Evolutionary conservation across 2,888 invertebrate genomes (phyloP), one percentile per base, ranked within the genome.

Genomic region (Argyra leucocephala): DNA sequence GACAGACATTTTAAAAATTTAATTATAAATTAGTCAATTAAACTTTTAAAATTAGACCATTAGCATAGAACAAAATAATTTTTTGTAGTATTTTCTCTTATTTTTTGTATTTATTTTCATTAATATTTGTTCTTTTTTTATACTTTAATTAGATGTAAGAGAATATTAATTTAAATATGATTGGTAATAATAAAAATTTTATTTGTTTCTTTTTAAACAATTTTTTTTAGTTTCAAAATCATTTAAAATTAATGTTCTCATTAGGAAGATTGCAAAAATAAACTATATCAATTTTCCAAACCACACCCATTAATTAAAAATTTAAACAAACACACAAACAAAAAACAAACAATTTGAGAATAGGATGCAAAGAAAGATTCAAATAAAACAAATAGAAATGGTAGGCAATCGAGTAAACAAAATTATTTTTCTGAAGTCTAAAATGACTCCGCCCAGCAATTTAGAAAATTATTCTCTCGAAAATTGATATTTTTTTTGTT

Each of bases 21-120:
- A 48, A 48, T 48, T 48, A 48, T 48, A 48, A 48, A 48, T 48
- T 48, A 48, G 48, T 48, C 48, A 48, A 48, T 48, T 48, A 48
- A 48, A 48, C 48, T 48, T 48, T 48, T 48, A 48, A 48, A 48
- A 48, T 48, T 48, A 48, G 48, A 48, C 18, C 48, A 48, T 48
- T 48, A 48, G 18, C 48, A 18, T 18, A 48, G 15, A 12, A 48
- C 48, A 48, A 48, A 48, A 48, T 48, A 48, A 18, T 48, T 48
- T 48, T 18, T 48, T 48, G 48, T 31, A 48, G 18, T 48, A 48
- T 48, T 48, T 31, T 31, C n/a, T 6, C 2, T 31, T 31, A 31
- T 31, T 31, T 10, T 12, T 7, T 31, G 31, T 7, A 2, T 31
- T 31, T 31, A 12, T 26, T 6, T 26, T 26, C 26, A 9, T 26